These are phyloP conservation scores for Tenthredo livida DNA, from an alignment of 2,888 invertebrate genomes.

Conservation along the genomic window DNA sequence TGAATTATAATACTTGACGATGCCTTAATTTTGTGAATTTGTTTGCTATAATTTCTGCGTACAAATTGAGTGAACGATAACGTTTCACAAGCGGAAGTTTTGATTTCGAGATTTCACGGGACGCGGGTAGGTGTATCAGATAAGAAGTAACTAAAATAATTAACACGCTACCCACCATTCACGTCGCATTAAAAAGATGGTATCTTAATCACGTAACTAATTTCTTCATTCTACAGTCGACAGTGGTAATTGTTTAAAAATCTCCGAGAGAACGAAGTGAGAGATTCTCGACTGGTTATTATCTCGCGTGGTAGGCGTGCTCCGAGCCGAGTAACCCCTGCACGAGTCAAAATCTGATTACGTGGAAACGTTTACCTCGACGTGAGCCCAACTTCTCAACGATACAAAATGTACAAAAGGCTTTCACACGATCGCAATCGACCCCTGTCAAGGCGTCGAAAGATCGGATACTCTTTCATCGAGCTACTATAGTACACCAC, in stretches of 20 bases:
- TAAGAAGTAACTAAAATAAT: slow-evolving; percentile 25
- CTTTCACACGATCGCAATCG: slow-evolving; percentile 9
- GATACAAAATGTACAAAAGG: slow-evolving; percentile 26
- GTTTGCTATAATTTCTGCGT: background rate
- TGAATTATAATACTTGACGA: background rate
- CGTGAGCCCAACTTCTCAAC: slow-evolving; percentile 28
- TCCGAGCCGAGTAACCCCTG: slow-evolving; percentile 2
- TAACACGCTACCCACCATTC: background rate
- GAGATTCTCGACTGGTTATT: slow-evolving; percentile 22
- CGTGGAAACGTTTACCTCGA: slow-evolving; percentile 27
- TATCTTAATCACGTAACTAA: slow-evolving; percentile 23
- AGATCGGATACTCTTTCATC: slow-evolving; percentile 32
- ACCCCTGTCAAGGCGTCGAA: slow-evolving; percentile 30
- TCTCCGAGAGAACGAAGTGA: slow-evolving; percentile 4
- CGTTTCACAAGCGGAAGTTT: slow-evolving; percentile 12
- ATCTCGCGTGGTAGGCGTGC: background rate
- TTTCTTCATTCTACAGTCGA: background rate
- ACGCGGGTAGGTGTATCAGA: background rate
- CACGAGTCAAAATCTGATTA: slow-evolving; percentile 28
- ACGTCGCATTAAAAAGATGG: slow-evolving; percentile 7
- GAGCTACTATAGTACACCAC: background rate
- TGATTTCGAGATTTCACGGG: background rate
- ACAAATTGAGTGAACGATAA: background rate
- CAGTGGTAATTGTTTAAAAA: slow-evolving; percentile 23
- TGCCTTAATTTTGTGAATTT: background rate